These are phyloP conservation scores for Brachionus plicatilis DNA, from an alignment of 1,140 invertebrate species.

Conservation along the genomic window DNA sequence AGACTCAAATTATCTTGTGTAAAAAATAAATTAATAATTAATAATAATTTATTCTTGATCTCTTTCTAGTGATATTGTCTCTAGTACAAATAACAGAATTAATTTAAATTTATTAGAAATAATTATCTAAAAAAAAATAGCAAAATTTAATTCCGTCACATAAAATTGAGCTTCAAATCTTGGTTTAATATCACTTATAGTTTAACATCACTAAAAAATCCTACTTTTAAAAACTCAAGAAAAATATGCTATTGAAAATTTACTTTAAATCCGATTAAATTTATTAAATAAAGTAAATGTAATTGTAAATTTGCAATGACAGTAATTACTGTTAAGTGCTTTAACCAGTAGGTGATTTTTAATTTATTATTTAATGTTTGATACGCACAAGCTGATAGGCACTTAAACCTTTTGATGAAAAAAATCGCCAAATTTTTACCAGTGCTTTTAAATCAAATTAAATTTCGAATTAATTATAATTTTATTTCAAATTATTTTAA, in stretches of 20 bases:
- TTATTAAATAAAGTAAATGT: neutral
- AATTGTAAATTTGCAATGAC: neutral
- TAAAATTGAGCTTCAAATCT: neutral
- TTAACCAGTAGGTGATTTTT: neutral
- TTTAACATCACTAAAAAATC: no score
- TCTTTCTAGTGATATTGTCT: neutral
- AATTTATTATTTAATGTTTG: no score
- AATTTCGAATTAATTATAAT: no score
- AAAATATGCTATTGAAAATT: neutral
- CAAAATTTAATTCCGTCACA: neutral
- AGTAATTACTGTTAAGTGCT: neutral
- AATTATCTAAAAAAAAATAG: neutral
- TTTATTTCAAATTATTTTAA: no score
- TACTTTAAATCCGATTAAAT: neutral
- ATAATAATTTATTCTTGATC: neutral
- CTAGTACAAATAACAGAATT: neutral
- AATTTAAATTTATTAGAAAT: neutral
- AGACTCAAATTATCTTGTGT: neutral
- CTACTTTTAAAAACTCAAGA: neutral
- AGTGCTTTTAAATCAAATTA: no score
- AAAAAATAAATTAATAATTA: neutral
- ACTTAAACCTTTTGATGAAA: neutral
- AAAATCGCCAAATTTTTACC: neutral
- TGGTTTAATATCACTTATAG: neutral
- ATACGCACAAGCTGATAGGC: neutral